These are phyloP conservation scores for Lycopodina hypogea DNA, from an alignment of 37 sponge, comb jelly and placozoan species.

Conservation along the genomic window DNA sequence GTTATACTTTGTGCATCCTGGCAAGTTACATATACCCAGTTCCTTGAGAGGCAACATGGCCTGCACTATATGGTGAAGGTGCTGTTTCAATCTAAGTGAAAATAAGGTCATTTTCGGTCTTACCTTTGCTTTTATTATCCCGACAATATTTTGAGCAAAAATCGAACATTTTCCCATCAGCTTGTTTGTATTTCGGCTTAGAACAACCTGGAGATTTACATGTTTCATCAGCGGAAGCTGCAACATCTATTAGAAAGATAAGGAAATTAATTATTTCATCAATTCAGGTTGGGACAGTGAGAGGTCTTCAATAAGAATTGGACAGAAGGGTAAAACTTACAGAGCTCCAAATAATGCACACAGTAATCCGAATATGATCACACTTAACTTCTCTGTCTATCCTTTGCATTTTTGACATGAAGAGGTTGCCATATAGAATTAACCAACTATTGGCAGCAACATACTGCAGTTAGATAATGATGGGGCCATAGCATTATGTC, in stretches of 20 bases:
- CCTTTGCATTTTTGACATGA: too few relatives aligned
- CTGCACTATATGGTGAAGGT: background rate
- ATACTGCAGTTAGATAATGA: too few relatives aligned
- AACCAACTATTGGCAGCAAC: too few relatives aligned
- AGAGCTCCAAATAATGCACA: too few relatives aligned
- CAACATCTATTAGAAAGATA: background rate
- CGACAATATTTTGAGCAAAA: slow-evolving; percentile 32
- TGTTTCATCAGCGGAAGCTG: background rate
- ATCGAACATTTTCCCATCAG: slow-evolving; percentile 31
- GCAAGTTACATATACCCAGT: slow-evolving; percentile 33
- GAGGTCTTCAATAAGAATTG: too few relatives aligned
- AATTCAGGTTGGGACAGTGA: too few relatives aligned
- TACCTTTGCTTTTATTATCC: slow-evolving; percentile 1
- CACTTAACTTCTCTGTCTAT: too few relatives aligned
- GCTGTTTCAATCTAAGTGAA: background rate
- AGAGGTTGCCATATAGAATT: too few relatives aligned
- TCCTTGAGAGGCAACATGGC: background rate
- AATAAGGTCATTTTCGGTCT: background rate
- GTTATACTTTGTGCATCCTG: slow-evolving; percentile 44
- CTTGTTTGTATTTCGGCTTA: background rate
- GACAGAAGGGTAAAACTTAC: too few relatives aligned
- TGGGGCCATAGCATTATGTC: too few relatives aligned
- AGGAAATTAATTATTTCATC: background rate
- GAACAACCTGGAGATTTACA: slow-evolving; percentile 33
- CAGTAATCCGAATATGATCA: too few relatives aligned